Base-by-base conservation (phyloP, 1,140 invertebrate species). In the Tachypleus tridentatus region DNA sequence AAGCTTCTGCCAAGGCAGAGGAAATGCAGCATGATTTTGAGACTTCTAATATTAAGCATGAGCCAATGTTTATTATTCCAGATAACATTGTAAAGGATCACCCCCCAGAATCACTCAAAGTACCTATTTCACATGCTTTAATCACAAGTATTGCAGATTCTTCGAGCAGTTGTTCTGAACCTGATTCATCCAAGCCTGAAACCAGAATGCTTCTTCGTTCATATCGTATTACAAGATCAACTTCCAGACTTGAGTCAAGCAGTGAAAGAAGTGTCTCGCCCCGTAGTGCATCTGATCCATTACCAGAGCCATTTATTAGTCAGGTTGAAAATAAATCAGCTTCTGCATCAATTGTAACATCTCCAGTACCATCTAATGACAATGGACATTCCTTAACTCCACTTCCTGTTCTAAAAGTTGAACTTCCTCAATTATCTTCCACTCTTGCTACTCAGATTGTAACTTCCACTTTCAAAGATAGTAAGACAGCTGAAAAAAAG, bases 361-460 rank as follows among this genome's bases (percentile, higher is more conserved):
- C 29, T 29, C 29, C 29, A 47, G 58, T 47, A 60, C 10, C 29
- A 5, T 60, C 58, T 10, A n/a, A 58, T 58, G 47, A n/a, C n/a
- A n/a, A 50, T 51, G 8, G 54, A 49, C 49, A 56, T 11, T 51
- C 63, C 10, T 29, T 29, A 29, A 29, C 29, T 29, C 2, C 29
- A 29, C 57, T 67, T n/a, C 64, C 69, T 10, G 70, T 72, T 49
- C 62, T 72, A 59, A 73, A 73, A 66, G 70, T 74, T n/a, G 73
- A 74, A 68, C 57, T 72, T 56, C 71, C 72, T 11, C 68, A 70
- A 67, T 61, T 64, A 49, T 29, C 29, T 29, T 29, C 29, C 29
- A 29, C 29, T 29, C 29, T 29, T 29, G 2, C 29, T 29, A 64
- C 63, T 29, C 4, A 51, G 49, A 50, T 63, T 9, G 51, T 29